These are phyloP conservation scores for Syrmaticus mikado DNA, from an alignment of 2,113 vertebrate species.

Conservation along the genomic window DNA sequence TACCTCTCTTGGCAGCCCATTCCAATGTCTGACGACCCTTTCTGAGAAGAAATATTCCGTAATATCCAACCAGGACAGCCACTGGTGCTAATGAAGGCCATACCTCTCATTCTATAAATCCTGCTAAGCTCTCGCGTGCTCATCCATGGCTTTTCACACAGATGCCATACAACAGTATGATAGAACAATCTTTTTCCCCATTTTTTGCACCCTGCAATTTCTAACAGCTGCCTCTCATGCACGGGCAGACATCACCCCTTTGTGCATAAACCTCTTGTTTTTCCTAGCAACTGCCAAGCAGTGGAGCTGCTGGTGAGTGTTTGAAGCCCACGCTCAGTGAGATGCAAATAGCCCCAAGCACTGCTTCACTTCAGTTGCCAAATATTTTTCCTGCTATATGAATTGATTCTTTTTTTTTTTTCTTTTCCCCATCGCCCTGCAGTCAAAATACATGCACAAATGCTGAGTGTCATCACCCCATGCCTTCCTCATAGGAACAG, in stretches of 20 bases:
- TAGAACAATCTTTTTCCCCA: too few relatives aligned
- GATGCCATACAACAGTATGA: background rate
- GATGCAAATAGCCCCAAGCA: background rate
- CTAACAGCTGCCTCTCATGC: background rate
- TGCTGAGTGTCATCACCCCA: rapidly evolving
- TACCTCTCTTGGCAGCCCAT: too few relatives aligned
- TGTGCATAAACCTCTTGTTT: background rate
- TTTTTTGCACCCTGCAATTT: background rate
- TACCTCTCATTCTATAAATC: too few relatives aligned
- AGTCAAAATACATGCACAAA: background rate
- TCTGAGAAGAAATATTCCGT: too few relatives aligned
- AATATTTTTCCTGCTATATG: background rate
- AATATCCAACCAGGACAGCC: too few relatives aligned
- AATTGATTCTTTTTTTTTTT: background rate
- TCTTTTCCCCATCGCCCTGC: background rate
- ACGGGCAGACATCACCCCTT: background rate
- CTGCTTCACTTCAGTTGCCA: background rate
- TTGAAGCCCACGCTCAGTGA: background rate
- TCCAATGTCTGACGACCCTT: too few relatives aligned
- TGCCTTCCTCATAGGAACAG: background rate
- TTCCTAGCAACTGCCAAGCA: background rate
- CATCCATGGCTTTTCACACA: background rate
- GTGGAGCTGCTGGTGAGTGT: too few relatives aligned
- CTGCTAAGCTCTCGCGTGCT: too few relatives aligned
- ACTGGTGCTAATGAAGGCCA: too few relatives aligned